These are phyloP conservation scores for Syrmaticus mikado DNA, from an alignment of 2,113 vertebrate species.

Conservation along the genomic window DNA sequence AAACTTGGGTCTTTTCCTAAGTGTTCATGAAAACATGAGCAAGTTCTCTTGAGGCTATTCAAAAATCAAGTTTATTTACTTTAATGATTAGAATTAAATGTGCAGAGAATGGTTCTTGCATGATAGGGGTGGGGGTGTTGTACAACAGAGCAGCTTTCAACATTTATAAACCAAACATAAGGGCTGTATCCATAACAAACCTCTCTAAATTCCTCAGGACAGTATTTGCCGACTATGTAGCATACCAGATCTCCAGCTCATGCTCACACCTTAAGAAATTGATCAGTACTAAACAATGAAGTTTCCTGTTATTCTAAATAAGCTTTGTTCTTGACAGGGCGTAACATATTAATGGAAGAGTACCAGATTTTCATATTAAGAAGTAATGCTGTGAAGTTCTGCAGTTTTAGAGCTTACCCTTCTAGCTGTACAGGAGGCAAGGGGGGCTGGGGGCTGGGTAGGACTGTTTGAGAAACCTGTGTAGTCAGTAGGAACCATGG, in stretches of 20 bases:
- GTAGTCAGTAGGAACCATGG: neutral
- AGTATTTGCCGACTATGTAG: neutral
- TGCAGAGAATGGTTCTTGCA: neutral
- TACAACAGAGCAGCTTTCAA: conserved; percentile 35
- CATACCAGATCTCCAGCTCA: neutral
- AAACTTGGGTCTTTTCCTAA: neutral
- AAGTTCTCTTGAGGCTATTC: conserved; percentile 10
- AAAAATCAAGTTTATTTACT: conserved; percentile 59
- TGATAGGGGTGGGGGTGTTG: neutral
- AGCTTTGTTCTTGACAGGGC: neutral
- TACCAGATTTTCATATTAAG: neutral
- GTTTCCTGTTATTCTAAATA: conserved; percentile 8
- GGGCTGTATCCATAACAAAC: neutral
- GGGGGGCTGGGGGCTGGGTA: neutral
- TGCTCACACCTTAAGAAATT: neutral
- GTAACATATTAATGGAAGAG: neutral
- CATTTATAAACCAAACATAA: conserved; percentile 6
- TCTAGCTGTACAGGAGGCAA: neutral
- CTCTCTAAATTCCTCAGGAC: neutral
- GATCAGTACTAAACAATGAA: neutral
- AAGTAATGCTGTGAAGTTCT: neutral
- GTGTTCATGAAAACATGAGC: neutral
- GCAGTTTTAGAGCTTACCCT: neutral
- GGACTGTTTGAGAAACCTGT: neutral
- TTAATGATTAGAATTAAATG: conserved; percentile 22